Evolutionary conservation across 2,888 invertebrate genomes (phyloP), one percentile per base, ranked within the genome.

Genomic region (Dynastes tityus): DNA sequence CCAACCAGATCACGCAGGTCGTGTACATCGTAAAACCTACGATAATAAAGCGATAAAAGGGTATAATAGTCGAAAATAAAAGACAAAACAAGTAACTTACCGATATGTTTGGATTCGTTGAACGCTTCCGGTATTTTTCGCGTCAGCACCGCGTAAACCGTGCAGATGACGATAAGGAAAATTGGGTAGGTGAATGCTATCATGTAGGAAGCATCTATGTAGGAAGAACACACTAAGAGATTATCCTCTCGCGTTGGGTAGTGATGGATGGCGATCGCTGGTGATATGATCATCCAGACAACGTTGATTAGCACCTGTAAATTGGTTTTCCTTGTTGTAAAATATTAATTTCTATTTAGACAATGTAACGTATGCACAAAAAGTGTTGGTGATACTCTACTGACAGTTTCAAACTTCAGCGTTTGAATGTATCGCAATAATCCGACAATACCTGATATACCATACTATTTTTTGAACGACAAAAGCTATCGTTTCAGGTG

Each of bases 71-170:
- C 1, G 49, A 68, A 27, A 68, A 49, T 2, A 9, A 22, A 22
- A 65, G 51, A 51, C 22, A 2, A 45, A 13, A 37, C 16, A 11
- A n/a, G 1, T 9, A 40, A 3, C n/a, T 91, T 84, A 92, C 99
- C 98, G 84, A 98, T 98, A 90, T 98, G 97, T 90, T 98, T 98
- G 85, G 97, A 97, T 90, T 98, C 99, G 89, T 99, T 99, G 89
- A 99, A 99, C 58, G 98, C 98, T 88, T 99, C 99, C 0, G 99
- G 99, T 81, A 99, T 96, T 90, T 99, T 99, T 82, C 99, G 92
- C 0, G 98, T 98, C 67, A 97, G 93, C 0, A 98, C 94, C 0
- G 99, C 99, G 87, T 99, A 99, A 13, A 99, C 93, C 0, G 99
- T 99, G 89, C 99, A 99, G 79, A 97, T 92, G 16, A 97, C 91